Percentiles rank a stretch among this genome's conserved stretches.
These are phyloP conservation scores for pig (Sus scrofa) DNA, from an alignment of 2,113 vertebrate genomes.

Conservation along the genomic window T2T-Sscrofa CM000822.6:2777001-2777500, in stretches of 20 bases:
- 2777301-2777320: background rate
- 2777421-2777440: background rate
- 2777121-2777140: background rate
- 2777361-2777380: background rate
- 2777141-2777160: background rate
- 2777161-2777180: background rate
- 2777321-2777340: background rate
- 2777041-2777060: background rate
- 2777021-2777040: background rate
- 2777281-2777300: background rate
- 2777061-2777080: background rate
- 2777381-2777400: background rate
- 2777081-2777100: background rate
- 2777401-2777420: background rate
- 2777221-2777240: too few relatives aligned
- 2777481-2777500: background rate
- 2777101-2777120: background rate
- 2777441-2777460: background rate
- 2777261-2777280: background rate
- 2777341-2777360: background rate
- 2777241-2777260: background rate
- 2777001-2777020: background rate
- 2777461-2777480: background rate
- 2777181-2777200: background rate
- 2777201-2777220: too few relatives aligned